A percentile compares a stretch with the other conserved stretches of the same genome.
These are phyloP conservation scores for Sylvietta virens DNA, from an alignment of 2,113 vertebrate genomes.

Conservation along the genomic window DNA sequence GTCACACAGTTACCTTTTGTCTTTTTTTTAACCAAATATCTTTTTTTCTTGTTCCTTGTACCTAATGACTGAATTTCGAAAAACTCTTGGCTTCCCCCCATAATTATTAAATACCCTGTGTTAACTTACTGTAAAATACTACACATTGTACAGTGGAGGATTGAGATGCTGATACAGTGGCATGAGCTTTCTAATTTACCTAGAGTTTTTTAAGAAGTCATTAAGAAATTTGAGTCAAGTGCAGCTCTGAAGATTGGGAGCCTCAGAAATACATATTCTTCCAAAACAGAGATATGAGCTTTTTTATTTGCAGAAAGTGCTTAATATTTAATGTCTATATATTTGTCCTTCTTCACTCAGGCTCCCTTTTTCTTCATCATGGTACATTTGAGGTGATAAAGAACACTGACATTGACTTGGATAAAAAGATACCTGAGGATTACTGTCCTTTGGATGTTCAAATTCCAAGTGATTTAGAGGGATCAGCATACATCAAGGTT, in stretches of 20 bases:
- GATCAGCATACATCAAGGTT: conserved; percentile 97
- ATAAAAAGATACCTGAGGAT: conserved; percentile 97
- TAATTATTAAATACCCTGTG: not conserved
- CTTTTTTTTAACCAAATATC: not conserved
- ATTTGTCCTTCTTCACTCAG: conserved; percentile 61
- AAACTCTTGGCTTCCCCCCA: not conserved
- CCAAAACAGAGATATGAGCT: not conserved
- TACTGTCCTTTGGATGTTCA: conserved; percentile 95
- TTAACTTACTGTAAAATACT: not conserved
- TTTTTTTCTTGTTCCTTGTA: not conserved
- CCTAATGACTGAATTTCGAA: not conserved
- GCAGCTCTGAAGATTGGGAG: not conserved
- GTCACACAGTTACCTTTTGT: not conserved
- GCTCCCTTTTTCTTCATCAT: conserved; percentile 94
- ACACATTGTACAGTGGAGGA: not conserved
- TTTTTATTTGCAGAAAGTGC: not conserved
- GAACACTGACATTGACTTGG: conserved; percentile 96
- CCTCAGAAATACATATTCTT: not conserved
- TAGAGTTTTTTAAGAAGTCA: not conserved
- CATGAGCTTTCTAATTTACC: not conserved
- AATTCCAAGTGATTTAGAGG: conserved; percentile 96
- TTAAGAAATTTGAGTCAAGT: not conserved
- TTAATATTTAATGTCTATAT: not conserved
- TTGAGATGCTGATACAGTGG: not conserved
- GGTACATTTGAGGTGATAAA: conserved; percentile 98